These are phyloP conservation scores for Aradus depressus DNA, from an alignment of 2,888 invertebrate genomes.

Conservation along the genomic window DNA sequence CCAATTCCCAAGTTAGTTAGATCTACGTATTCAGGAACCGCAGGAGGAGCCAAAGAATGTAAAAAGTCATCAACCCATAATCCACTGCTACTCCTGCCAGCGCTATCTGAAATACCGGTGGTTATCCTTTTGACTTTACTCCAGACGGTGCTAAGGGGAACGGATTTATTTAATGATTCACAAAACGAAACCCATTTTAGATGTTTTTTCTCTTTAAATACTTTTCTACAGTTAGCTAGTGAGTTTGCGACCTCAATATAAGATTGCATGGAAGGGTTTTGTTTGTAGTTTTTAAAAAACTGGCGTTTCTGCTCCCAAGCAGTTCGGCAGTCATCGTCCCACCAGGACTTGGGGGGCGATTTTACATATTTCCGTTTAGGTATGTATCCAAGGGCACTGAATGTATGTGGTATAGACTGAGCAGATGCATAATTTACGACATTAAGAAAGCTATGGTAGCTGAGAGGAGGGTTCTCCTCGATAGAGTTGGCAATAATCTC, in stretches of 20 bases:
- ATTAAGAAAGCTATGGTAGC: neutral
- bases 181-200: neutral
- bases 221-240: neutral
- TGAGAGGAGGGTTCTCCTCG: neutral
- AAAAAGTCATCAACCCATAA: neutral
- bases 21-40: neutral
- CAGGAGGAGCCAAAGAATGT: neutral
- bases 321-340: neutral
- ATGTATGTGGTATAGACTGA: no score
- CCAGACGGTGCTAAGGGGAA: neutral
- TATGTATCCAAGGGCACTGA: no score
- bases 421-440: neutral
- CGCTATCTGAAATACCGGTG: neutral
- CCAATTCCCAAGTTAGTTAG: neutral
- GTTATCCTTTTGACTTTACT: neutral
- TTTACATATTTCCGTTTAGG: no score
- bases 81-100: neutral
- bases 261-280: neutral
- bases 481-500: no score
- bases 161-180: neutral
- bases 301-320: neutral
- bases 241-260: neutral
- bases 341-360: conserved; percentile 3
- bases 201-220: neutral
- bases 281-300: neutral